Evolutionary conservation across 2,797 vertebrate genomes (phyloP), one percentile per base, ranked within the genome.

Genomic region (Siniperca scherzeri): DNA sequence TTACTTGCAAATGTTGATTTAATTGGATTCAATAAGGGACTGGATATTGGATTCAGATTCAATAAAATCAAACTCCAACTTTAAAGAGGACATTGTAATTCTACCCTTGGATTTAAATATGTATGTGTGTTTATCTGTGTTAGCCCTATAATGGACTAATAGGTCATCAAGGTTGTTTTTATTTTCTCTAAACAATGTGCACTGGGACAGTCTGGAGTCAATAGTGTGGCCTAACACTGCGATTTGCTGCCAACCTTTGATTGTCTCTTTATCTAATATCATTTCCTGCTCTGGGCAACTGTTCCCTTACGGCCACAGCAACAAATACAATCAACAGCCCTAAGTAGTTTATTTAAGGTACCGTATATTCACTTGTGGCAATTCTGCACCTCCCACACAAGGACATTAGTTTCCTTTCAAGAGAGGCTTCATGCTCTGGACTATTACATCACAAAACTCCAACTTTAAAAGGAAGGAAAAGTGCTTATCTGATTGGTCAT

Each of bases 281-380:
- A 91, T 91, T 91, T 92, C 87, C 86, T 82, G 78, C n/a, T 42
- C 78, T 5, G 55, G 81, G 82, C 72, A 87, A 85, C 87, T 79
- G 82, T 81, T 87, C 76, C 87, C 93, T 78, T 61, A 74, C 50
- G 64, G 87, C 89, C 82, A 89, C 44, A n/a, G 84, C 77, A 85
- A 84, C 87, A 90, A 86, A 93, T 69, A 86, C 77, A 91, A 91
- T 89, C 81, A 91, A 62, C 83, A 75, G 64, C 80, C 61, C 19
- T 80, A 57, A 80, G 81, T 86, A 87, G 84, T 87, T 90, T 89
- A 89, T 93, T 93, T 91, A 91, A 89, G 85, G 75, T 77, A 70
- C 75, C 79, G 60, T 86, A 82, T 87, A 87, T 86, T 87, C 82
- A 91, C 89, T 88, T 64, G 77, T 68, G 69, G 81, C 80, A 80